Percentiles rank a stretch among this genome's conserved stretches.
phyloP scores from a whole-genome alignment of 2,113 vertebrate species.

The Mionectes macconnelli region DNA sequence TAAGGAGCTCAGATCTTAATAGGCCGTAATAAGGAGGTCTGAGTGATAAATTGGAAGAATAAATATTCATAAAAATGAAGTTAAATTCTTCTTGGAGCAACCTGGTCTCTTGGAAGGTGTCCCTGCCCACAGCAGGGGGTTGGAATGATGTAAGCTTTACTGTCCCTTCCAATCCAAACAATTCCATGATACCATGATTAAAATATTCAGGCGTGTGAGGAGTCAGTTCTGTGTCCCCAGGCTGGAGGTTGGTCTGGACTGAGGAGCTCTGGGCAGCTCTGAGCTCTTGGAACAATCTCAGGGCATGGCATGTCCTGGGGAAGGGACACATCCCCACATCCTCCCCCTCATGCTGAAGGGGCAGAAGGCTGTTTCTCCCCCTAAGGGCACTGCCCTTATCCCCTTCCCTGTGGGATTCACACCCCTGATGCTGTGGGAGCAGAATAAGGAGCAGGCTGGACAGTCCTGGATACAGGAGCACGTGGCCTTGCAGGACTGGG shows the following conservation, averaged over 20 bases:
- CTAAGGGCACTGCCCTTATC: background rate
- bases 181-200: background rate
- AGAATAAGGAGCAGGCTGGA: background rate
- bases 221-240: background rate
- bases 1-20: background rate
- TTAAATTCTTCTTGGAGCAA: background rate
- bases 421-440: background rate
- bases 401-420: background rate
- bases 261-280: background rate
- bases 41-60: background rate
- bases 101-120: background rate
- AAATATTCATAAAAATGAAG: background rate
- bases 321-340: accelerated
- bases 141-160: background rate
- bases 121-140: background rate
- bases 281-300: accelerated
- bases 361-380: background rate
- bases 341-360: background rate
- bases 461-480: background rate
- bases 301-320: accelerated
- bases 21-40: background rate
- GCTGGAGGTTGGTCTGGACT: accelerated
- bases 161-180: background rate
- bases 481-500: background rate
- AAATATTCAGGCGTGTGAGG: background rate